Conservation (phyloP, 2,888 invertebrate species). For the Beris chalybata region DNA sequence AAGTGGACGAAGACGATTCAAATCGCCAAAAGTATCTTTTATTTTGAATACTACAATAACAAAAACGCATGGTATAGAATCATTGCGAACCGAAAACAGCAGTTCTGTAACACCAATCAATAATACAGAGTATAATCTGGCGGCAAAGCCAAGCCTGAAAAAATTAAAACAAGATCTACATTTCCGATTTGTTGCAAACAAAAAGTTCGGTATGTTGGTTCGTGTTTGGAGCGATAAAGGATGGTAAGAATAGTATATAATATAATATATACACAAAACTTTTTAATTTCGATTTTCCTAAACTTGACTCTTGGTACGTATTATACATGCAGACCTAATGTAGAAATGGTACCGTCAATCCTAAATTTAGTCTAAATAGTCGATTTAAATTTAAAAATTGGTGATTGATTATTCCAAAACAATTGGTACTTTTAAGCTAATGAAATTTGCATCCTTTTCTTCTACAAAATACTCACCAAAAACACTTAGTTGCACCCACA, state of each 20-base stretch:
- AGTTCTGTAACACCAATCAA: neutral
- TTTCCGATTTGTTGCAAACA: slow-evolving; percentile 48
- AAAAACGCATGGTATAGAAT: neutral
- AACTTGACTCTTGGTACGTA: too few relatives aligned
- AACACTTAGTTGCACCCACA: neutral
- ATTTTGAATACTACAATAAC: slow-evolving; percentile 68
- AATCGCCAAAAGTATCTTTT: slow-evolving; percentile 71
- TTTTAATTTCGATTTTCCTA: too few relatives aligned
- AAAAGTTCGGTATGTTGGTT: slow-evolving; percentile 54
- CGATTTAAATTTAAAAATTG: too few relatives aligned
- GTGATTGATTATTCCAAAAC: too few relatives aligned
- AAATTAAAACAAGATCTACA: slow-evolving; percentile 6
- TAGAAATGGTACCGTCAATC: too few relatives aligned
- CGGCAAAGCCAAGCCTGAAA: neutral
- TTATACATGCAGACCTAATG: too few relatives aligned
- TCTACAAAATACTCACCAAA: too few relatives aligned
- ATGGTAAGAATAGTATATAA: too few relatives aligned
- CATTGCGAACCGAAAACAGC: neutral
- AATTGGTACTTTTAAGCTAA: too few relatives aligned
- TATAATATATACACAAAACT: too few relatives aligned
- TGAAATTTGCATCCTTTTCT: too few relatives aligned
- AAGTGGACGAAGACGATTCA: slow-evolving; percentile 67
- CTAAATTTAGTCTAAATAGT: too few relatives aligned
- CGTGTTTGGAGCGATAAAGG: slow-evolving; percentile 49
- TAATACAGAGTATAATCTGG: neutral